Base-by-base conservation (phyloP, 2,888 invertebrate species). In the Hemicrepidius hirtus region DNA sequence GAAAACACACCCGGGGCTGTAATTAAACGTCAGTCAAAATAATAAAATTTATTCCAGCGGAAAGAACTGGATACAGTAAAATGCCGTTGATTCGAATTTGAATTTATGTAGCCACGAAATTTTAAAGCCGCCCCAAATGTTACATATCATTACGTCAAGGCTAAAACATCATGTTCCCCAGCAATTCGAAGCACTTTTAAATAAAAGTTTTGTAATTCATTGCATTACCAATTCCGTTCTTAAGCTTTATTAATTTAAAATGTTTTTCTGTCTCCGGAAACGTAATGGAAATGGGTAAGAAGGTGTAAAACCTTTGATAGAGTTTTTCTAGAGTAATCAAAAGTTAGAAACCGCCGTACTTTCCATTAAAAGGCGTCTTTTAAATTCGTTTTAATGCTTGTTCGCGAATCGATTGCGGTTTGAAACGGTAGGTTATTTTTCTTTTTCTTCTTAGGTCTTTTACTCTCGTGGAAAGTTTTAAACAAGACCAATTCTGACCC, bases 341-440 rank as follows among this genome's bases (percentile, higher is more conserved):
- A 71, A 67, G 67, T 71, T 66, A 63, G 71, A 71, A 62, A 67
- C 66, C 71, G 32, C 21, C 67, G 71, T 67, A 67, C 50, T 63
- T 72, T 69, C 69, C 69, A 72, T 71, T 71, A 71, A 32, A 32
- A 71, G 55, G 60, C 49, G 67, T 55, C 67, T 68, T 75, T 75
- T 73, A 73, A 75, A 71, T 75, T 66, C 67, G 70, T 73, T 75
- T 75, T 73, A 75, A 75, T 73, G 73, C 60, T 63, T 71, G 70
- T 65, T 69, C 66, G 59, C 35, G 68, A 72, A 73, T 75, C 75
- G 75, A 75, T 75, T 68, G 65, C 60, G 63, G 72, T 63, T 57
- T 60, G 68, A 68, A 72, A 60, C 53, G 66, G 53, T 67, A 67
- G 37, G 62, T 46, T 62, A 62, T 60, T 71, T 67, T 57, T 35